These are phyloP conservation scores for Rhopalosiphum nymphaeae DNA, from an alignment of 2,888 invertebrate genomes.

Conservation along the genomic window DNA sequence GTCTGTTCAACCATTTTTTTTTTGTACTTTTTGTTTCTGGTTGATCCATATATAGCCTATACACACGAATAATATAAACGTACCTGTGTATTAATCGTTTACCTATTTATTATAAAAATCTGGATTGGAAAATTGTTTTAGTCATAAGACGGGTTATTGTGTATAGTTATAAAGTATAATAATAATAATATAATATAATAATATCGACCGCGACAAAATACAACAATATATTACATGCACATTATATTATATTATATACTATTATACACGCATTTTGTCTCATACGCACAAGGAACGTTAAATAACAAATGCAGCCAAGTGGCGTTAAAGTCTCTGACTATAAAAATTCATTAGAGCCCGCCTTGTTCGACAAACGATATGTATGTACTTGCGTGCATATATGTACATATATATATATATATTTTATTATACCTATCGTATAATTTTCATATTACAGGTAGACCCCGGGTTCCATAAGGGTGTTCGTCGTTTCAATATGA, in stretches of 20 bases:
- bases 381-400: background rate
- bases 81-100: background rate
- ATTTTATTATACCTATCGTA: background rate
- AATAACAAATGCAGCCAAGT: background rate
- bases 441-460: background rate
- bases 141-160: background rate
- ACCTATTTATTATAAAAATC: background rate
- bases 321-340: conserved; percentile 36
- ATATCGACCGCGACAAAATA: background rate
- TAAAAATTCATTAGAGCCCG: conserved; percentile 41
- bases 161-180: background rate
- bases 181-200: background rate
- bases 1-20: background rate
- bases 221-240: background rate
- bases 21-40: background rate
- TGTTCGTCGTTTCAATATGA: background rate
- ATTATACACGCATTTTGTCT: background rate
- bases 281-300: background rate
- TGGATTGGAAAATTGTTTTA: background rate
- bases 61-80: background rate
- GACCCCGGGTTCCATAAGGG: background rate
- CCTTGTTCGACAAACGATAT: background rate
- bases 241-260: background rate
- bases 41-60: background rate
- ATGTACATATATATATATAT: background rate